These are phyloP conservation scores for Troides helena DNA, from an alignment of 2,888 invertebrate genomes.

Conservation along the genomic window DNA sequence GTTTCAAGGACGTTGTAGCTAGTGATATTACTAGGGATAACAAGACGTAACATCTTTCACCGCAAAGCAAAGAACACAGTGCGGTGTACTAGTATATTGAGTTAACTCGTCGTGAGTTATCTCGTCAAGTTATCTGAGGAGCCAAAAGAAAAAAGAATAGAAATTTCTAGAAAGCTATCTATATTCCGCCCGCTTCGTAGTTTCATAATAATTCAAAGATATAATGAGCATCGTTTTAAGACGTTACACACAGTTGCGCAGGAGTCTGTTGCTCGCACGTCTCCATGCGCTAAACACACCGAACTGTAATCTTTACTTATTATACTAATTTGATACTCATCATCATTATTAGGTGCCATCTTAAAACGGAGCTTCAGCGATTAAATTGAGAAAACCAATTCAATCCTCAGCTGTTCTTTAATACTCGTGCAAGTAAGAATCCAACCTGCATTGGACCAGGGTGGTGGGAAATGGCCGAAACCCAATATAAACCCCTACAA, in stretches of 20 bases:
- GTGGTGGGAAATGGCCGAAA: no score
- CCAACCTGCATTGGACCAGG: no score
- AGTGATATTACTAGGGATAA: not conserved
- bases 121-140: not conserved
- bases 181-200: constrained; percentile 30
- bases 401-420: no score
- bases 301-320: constrained; percentile 25
- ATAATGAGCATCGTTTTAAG: constrained; percentile 51
- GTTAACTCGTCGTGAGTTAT: not conserved
- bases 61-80: no score
- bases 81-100: not conserved
- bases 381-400: no score
- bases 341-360: no score
- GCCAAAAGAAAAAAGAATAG: constrained; percentile 32
- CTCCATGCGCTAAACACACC: constrained; percentile 36
- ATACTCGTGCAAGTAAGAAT: no score
- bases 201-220: constrained; percentile 45
- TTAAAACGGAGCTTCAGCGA: no score
- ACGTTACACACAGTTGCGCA: constrained; percentile 41
- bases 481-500: no score
- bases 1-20: no score
- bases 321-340: not conserved
- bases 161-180: constrained; percentile 47
- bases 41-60: not conserved
- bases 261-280: constrained; percentile 43